phyloP scores from a whole-genome alignment of 1,140 invertebrate species.

The Aricia agestis region DNA sequence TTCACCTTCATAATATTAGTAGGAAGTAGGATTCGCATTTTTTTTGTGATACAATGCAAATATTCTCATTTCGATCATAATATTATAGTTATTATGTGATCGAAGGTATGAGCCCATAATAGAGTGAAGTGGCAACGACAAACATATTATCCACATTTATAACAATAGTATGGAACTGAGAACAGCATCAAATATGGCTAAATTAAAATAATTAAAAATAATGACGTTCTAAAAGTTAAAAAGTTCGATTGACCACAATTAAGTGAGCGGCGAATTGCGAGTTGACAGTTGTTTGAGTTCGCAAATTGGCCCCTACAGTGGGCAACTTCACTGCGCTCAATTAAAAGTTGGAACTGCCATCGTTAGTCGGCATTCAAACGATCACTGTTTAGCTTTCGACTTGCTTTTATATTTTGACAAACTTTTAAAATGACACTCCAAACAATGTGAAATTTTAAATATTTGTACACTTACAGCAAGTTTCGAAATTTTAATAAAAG shows the following conservation, averaged over 20 bases:
- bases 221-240: background rate
- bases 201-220: too few species aligned
- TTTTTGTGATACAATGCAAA: too few species aligned
- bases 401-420: background rate
- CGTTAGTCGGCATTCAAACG: conserved; percentile 8
- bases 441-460: background rate
- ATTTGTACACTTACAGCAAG: background rate
- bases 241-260: conserved; percentile 9
- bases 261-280: background rate
- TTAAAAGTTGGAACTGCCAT: conserved; percentile 12
- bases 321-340: conserved; percentile 1
- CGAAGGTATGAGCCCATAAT: too few species aligned
- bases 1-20: too few species aligned
- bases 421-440: background rate
- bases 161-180: too few species aligned
- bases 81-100: too few species aligned
- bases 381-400: conserved; percentile 5
- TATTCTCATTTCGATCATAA: too few species aligned
- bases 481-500: background rate
- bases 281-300: conserved; percentile 13
- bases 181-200: too few species aligned
- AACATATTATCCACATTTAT: too few species aligned
- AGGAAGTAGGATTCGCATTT: too few species aligned
- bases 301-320: background rate
- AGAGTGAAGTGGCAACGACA: too few species aligned